Percentiles rank a stretch among this genome's conserved stretches.
Evolutionary conservation across 2,888 invertebrate species (phyloP).

Genomic region (Temnothorax unifasciatus): DNA sequence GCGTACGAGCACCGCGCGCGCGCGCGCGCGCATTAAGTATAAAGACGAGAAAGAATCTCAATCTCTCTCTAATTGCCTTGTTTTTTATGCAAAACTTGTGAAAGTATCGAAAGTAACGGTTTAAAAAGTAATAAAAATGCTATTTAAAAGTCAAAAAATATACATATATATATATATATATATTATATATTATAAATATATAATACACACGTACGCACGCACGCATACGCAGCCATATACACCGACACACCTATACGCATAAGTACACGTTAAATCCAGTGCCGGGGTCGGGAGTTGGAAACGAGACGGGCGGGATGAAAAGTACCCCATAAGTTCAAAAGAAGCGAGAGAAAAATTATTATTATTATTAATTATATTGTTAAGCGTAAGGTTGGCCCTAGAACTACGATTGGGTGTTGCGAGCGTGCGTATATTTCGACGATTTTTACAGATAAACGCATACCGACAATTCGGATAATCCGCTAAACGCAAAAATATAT

Average conservation of each 20-base stretch:
- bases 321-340: conserved; percentile 80
- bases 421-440: conserved; percentile 81
- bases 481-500: conserved; percentile 43
- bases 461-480: conserved; percentile 51
- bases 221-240: conserved; percentile 40
- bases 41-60: conserved; percentile 81
- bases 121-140: conserved; percentile 79
- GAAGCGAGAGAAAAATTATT: conserved; percentile 66
- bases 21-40: conserved; percentile 78
- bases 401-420: conserved; percentile 45
- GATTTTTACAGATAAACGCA: conserved; percentile 76
- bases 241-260: conserved; percentile 36
- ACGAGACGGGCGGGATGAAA: conserved; percentile 65
- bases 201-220: conserved; percentile 48
- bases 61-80: conserved; percentile 84
- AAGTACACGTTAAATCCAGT: conserved; percentile 71
- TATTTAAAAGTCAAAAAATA: conserved; percentile 76
- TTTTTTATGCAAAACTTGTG: conserved; percentile 85
- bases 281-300: conserved; percentile 51
- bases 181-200: conserved; percentile 63
- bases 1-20: conserved; percentile 70
- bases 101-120: conserved; percentile 83
- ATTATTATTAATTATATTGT: conserved; percentile 62
- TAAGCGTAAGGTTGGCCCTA: conserved; percentile 52
- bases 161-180: conserved; percentile 52